Evolutionary conservation across 2,113 vertebrate species (phyloP), one percentile per base, ranked within the genome.

Genomic region (Natator depressus): DNA sequence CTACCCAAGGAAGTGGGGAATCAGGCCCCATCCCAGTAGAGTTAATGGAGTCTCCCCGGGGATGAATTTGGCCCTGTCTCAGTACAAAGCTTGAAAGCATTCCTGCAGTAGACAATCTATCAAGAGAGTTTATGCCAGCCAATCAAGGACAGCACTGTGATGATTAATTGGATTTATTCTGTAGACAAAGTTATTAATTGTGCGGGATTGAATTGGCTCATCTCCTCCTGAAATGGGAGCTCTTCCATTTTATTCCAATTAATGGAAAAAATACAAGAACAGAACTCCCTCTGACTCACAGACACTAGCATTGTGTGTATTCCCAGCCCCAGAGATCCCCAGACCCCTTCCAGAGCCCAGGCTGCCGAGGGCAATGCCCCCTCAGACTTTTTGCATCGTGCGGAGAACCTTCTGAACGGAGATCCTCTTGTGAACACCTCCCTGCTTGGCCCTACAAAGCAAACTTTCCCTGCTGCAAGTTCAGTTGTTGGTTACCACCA

Each of bases 201-300:
- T 42, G 8, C 19, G 57, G 82, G 12, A 94, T 31, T 91, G 69
- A 75, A 95, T 93, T 84, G 55, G 24, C 13, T 81, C 19, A 29
- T 59, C 49, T 89, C 42, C 8, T 89, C 59, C 65, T 92, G 29
- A n/a, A 93, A 53, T 78, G 27, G 69, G 79, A 90, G 25, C 10
- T 46, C 5, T 85, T 96, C 75, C 49, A 83, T 84, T 90, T 94
- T 93, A 87, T 79, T 93, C 92, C 92, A 91, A 72, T 93, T 83
- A 91, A 83, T 81, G 35, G 85, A 80, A 31, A 19, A 47, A 42
- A 50, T 17, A 49, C 46, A 35, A 79, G 27, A 19, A 13, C 25
- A 46, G 46, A 31, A 69, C 88, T 93, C 93, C 80, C 92, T 75
- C 42, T 24, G 24, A 57, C 17, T 31, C 24, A 5, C 69, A 11